Percentiles rank a stretch among this genome's conserved stretches.
phyloP scores from a whole-genome alignment of 37 sponge, comb jelly and placozoan genomes.

The Theonella swinhoei region DNA sequence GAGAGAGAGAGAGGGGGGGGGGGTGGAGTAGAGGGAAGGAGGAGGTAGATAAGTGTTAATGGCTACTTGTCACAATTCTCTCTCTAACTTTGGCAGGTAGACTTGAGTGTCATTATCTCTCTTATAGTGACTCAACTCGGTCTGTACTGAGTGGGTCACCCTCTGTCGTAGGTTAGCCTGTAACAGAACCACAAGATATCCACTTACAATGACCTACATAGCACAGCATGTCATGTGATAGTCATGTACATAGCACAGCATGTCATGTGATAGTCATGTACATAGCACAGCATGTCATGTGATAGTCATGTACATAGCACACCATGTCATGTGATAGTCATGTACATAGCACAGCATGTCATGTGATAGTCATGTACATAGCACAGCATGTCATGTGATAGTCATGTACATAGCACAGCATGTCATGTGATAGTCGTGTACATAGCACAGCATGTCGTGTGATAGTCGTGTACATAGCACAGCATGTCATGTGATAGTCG shows the following conservation, averaged over 20 bases:
- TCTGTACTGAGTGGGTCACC: constrained; percentile 96
- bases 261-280: neutral
- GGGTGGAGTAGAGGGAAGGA: no score
- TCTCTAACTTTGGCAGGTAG: constrained; percentile 85
- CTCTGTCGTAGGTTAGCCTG: constrained; percentile 90
- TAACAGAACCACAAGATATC: neutral
- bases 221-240: neutral
- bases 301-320: neutral
- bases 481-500: neutral
- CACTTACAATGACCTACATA: neutral
- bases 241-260: neutral
- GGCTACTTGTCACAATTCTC: no score
- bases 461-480: neutral
- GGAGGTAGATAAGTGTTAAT: no score
- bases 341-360: neutral
- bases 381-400: neutral
- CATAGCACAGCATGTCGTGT: neutral
- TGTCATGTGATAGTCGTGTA: neutral
- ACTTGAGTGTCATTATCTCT: constrained; percentile 92
- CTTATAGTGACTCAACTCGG: constrained; percentile 88
- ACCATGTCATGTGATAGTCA: neutral
- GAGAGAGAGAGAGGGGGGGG: no score
- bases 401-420: neutral
- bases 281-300: neutral
- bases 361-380: neutral